Conservation (phyloP, 2,888 invertebrate species). For the Hydriomena furcata region DNA sequence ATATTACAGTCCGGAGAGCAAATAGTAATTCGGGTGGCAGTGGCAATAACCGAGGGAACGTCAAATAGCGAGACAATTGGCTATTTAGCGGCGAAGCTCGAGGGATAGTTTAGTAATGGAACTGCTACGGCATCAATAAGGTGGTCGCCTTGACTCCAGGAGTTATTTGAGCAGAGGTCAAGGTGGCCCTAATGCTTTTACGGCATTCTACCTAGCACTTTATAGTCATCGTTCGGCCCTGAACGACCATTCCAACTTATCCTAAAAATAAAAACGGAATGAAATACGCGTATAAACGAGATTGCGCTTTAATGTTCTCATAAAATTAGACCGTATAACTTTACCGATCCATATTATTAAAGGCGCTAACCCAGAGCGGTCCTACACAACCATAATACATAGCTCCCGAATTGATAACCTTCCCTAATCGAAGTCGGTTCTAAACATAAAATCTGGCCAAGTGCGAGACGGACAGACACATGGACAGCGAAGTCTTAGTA, state of each 20-base stretch:
- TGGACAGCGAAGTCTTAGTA: too few relatives aligned
- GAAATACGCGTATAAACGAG: slow-evolving; percentile 43
- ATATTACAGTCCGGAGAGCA: slow-evolving; percentile 36
- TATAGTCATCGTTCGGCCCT: slow-evolving; percentile 56
- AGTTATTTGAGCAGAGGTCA: slow-evolving; percentile 58
- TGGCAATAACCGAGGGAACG: slow-evolving; percentile 40
- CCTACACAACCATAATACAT: too few relatives aligned
- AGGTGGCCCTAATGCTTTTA: slow-evolving; percentile 65
- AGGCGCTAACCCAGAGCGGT: not conserved
- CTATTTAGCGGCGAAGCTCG: slow-evolving; percentile 46
- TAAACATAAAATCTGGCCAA: too few relatives aligned
- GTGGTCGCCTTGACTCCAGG: slow-evolving; percentile 60
- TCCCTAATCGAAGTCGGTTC: too few relatives aligned
- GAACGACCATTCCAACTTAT: slow-evolving; percentile 48
- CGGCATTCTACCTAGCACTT: slow-evolving; percentile 59
- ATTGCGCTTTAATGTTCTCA: slow-evolving; percentile 39
- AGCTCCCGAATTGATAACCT: too few relatives aligned
- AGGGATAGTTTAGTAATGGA: slow-evolving; percentile 48
- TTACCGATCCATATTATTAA: not conserved
- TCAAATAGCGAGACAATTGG: slow-evolving; percentile 52
- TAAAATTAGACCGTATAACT: slow-evolving; percentile 5
- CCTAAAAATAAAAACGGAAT: slow-evolving; percentile 51
- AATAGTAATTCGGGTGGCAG: slow-evolving; percentile 47
- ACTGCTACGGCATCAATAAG: slow-evolving; percentile 52
- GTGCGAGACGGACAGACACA: too few relatives aligned